A percentile compares a stretch with the other conserved stretches of the same genome.
Evolutionary conservation across 2,113 vertebrate genomes (phyloP).

Genomic region (Acanthochromis polyacanthus): DNA sequence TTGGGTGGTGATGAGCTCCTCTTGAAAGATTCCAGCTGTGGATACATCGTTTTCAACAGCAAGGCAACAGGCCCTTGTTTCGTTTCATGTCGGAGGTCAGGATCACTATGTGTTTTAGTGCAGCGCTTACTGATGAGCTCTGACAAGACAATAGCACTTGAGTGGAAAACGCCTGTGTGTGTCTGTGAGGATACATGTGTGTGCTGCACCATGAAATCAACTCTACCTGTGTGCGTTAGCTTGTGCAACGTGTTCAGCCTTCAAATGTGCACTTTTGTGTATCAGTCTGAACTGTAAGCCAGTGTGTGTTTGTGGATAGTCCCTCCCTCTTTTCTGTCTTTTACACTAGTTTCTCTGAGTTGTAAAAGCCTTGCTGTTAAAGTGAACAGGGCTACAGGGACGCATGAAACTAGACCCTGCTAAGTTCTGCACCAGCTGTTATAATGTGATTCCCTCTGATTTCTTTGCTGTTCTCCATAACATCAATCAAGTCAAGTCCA

Average conservation of each 20-base stretch:
- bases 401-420: conserved; percentile 67
- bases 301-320: conserved; percentile 13
- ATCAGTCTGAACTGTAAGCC: background rate
- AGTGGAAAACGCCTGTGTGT: conserved; percentile 15
- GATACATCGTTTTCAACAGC: background rate
- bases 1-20: background rate
- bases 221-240: background rate
- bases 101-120: background rate
- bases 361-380: conserved; percentile 72
- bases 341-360: conserved; percentile 50
- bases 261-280: conserved; percentile 26
- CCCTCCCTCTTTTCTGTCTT: conserved; percentile 34
- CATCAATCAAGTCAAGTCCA: conserved; percentile 11
- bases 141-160: conserved; percentile 7
- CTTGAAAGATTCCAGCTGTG: conserved; percentile 9
- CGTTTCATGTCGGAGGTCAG: conserved; percentile 6
- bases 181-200: conserved; percentile 8
- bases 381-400: conserved; percentile 64
- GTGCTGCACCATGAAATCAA: conserved; percentile 14
- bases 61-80: background rate
- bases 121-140: background rate
- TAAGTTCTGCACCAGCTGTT: conserved; percentile 67
- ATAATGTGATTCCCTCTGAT: conserved; percentile 45
- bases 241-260: background rate
- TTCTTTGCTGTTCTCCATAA: conserved; percentile 35